phyloP scores from a whole-genome alignment of 2,888 invertebrate species.

The Brenthis hecate region DNA sequence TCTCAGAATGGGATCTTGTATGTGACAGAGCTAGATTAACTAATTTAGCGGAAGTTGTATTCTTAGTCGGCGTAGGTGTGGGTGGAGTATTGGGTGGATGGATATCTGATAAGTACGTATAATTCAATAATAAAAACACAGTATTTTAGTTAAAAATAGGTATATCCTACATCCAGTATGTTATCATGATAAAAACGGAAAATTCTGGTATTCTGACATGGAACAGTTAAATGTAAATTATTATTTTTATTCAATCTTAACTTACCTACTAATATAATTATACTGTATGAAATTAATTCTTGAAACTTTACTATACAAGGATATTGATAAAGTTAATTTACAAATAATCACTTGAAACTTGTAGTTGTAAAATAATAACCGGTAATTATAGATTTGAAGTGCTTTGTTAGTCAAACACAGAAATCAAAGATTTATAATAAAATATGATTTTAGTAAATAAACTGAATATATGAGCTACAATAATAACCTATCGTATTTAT shows the following conservation, averaged over 20 bases:
- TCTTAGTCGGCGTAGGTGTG: conserved; percentile 88
- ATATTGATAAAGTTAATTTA: conserved; percentile 4
- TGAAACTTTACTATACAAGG: conserved; percentile 1
- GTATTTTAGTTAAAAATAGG: background rate
- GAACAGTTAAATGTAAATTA: background rate
- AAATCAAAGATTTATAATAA: background rate
- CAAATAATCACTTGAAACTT: background rate
- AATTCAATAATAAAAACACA: background rate
- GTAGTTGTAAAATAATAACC: conserved; percentile 21
- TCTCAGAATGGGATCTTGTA: conserved; percentile 89
- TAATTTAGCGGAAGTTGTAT: conserved; percentile 89
- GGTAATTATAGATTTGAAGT: background rate
- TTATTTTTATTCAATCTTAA: background rate
- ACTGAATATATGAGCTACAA: background rate
- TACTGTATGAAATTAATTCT: conserved; percentile 10
- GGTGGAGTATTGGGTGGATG: conserved; percentile 91
- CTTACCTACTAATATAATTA: background rate
- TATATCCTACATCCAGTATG: no score
- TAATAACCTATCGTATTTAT: conserved; percentile 37
- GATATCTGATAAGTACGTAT: conserved; percentile 86
- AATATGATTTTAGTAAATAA: background rate
- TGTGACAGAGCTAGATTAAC: conserved; percentile 87
- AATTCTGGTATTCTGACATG: no score
- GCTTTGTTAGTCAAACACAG: background rate
- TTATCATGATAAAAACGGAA: no score